A percentile compares a stretch with the other conserved stretches of the same genome.
Evolutionary conservation across 2,113 vertebrate genomes (phyloP).

Genomic region (Clarias gariepinus): DNA sequence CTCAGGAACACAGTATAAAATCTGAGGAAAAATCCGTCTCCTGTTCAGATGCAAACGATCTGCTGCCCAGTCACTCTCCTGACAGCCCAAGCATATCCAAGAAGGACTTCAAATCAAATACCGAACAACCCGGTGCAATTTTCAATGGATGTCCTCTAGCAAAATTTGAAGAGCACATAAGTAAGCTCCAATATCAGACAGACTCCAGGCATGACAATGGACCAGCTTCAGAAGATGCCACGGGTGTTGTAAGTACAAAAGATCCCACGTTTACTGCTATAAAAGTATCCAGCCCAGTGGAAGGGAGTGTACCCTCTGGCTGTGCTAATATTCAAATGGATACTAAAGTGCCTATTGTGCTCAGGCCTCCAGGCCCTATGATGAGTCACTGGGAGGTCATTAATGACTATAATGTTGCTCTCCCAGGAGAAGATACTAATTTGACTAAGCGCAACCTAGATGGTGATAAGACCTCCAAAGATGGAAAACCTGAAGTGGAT

Average conservation of each 20-base stretch:
- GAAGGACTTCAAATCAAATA: not conserved
- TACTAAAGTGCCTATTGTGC: conserved; percentile 51
- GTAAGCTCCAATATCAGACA: conserved; percentile 46
- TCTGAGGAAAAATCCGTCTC: conserved; percentile 17
- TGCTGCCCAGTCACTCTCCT: not conserved
- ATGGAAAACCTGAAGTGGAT: conserved; percentile 11
- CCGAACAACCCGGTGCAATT: not conserved
- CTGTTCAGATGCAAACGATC: not conserved
- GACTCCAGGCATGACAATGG: conserved; percentile 35
- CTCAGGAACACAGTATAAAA: conserved; percentile 4
- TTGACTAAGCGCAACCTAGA: not conserved
- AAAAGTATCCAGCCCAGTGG: conserved; percentile 29
- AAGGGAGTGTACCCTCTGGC: conserved; percentile 16
- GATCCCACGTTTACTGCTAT: conserved; percentile 28
- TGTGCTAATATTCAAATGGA: conserved; percentile 26
- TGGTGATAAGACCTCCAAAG: not conserved
- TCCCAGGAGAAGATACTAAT: conserved; percentile 46
- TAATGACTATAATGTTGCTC: conserved; percentile 60
- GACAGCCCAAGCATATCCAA: conserved; percentile 13
- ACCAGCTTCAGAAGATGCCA: conserved; percentile 26
- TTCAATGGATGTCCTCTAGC: conserved; percentile 37
- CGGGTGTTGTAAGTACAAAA: not conserved
- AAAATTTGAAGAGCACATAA: conserved; percentile 26
- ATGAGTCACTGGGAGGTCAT: conserved; percentile 69
- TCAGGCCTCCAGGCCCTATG: conserved; percentile 64